Base-by-base conservation (phyloP, 2,797 vertebrate species). In the Geotrypetes seraphini region DNA sequence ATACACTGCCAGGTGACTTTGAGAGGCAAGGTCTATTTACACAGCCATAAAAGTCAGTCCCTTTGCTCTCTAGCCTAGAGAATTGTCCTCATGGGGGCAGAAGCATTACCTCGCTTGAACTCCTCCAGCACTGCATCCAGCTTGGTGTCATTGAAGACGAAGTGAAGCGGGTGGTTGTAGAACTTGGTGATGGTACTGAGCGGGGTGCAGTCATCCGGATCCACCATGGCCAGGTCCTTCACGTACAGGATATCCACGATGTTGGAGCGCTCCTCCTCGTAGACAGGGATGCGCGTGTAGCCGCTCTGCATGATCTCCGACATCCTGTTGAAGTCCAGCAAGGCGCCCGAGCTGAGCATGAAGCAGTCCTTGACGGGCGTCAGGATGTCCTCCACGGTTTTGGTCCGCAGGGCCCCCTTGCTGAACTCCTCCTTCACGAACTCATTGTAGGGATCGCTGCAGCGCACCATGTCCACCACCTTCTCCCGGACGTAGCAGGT, bases 241-340 rank as follows among this genome's bases (percentile, higher is more conserved):
- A 91, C 81, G 2, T 90, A 92, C 1, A 93, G 76, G 58, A 93
- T 91, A 32, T 95, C 91, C 36, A 95, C 84, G 3, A 93, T 88
- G 70, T 95, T 93, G 50, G 89, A 88, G 63, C 82, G 82, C 68
- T 95, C 91, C 20, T 90, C 91, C 43, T 95, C 91, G 2, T 92
- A 95, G n/a, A 95, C 84, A 0, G 91, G 91, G 12, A 93, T 88
- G 3, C 88, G 78, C 1, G 87, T 91, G 75, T 92, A 88, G 4
- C 90, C 88, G 19, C 91, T 85, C 85, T 93, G 90, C 91, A 95
- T 93, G 73, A 93, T 85, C 50, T 80, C 83, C 1, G 90, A 91
- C 86, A 95, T 85, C 57, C 88, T 90, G 60, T 69, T 65, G 57
- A 95, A 95, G 63, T 95, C 89, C 51, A 95, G 75, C 16, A 87